Evolutionary conservation across 2,113 vertebrate genomes (phyloP).

Genomic region (Ctenodactylus gundi): DNA sequence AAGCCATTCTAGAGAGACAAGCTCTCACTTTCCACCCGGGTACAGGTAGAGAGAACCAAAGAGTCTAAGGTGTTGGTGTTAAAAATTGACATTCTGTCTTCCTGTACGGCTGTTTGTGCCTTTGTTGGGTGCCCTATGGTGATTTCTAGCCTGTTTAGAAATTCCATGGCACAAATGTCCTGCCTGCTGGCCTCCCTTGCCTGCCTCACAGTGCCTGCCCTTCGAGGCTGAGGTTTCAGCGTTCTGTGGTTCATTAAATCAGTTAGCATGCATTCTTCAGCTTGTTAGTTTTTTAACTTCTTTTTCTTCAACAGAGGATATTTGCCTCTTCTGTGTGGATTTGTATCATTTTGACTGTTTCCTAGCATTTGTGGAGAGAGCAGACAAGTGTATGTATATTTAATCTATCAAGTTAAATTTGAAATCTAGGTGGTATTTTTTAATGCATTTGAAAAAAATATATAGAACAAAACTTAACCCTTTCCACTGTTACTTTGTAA

Average conservation of each 20-base stretch:
- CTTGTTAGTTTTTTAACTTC: neutral
- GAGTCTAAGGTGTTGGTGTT: neutral
- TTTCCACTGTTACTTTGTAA: neutral
- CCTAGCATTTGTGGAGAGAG: neutral
- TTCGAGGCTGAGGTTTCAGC: neutral
- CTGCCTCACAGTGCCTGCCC: too few relatives aligned
- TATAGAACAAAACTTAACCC: neutral
- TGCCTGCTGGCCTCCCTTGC: neutral
- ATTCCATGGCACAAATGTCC: neutral
- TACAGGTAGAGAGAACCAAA: neutral
- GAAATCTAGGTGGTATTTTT: neutral
- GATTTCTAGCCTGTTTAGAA: neutral
- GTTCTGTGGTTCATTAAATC: neutral
- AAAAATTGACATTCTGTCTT: neutral
- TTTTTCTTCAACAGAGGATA: neutral
- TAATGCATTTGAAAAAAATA: neutral
- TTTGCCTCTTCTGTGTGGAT: neutral
- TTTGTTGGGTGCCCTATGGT: neutral
- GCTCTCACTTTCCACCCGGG: neutral
- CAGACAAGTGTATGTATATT: neutral
- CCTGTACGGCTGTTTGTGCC: neutral
- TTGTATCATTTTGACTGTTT: neutral
- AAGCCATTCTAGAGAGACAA: neutral
- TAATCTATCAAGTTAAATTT: neutral
- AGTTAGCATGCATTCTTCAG: neutral